A percentile compares a stretch with the other conserved stretches of the same genome.
Conservation (phyloP, 2,888 invertebrate species). For the Oscheius myriophilus region DNA sequence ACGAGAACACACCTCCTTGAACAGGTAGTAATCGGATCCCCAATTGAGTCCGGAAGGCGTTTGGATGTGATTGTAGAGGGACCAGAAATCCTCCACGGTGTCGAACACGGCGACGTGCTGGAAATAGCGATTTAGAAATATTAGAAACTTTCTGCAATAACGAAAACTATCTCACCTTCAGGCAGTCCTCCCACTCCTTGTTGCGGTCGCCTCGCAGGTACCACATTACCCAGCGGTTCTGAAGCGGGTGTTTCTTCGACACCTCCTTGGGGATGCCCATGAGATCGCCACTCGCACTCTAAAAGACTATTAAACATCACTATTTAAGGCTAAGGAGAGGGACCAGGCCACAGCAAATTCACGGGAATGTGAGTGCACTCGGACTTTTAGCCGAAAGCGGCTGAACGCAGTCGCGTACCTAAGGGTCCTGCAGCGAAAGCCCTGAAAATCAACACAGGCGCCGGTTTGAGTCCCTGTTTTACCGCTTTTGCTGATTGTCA, state of each 20-base stretch:
- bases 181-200: slow-evolving; percentile 92
- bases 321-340: too few species aligned
- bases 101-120: slow-evolving; percentile 87
- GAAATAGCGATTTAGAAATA: slow-evolving; percentile 6
- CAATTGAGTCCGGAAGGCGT: slow-evolving; percentile 81
- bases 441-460: too few species aligned
- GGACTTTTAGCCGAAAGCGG: too few species aligned
- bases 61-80: slow-evolving; percentile 77
- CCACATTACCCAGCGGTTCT: slow-evolving; percentile 89
- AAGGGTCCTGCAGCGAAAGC: too few species aligned
- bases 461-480: too few species aligned
- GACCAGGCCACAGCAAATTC: too few species aligned
- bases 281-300: slow-evolving; percentile 30
- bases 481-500: too few species aligned
- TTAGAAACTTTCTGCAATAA: neutral
- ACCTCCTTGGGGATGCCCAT: slow-evolving; percentile 43
- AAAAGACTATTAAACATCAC: too few species aligned
- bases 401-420: too few species aligned
- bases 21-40: slow-evolving; percentile 83
- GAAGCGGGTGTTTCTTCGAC: slow-evolving; percentile 35
- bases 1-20: slow-evolving; percentile 70
- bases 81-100: slow-evolving; percentile 99
- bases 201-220: slow-evolving; percentile 87
- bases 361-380: too few species aligned
- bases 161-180: slow-evolving; percentile 75